Evolutionary conservation across 2,113 vertebrate genomes (phyloP).

Genomic region (Pleuronectes platessa): DNA sequence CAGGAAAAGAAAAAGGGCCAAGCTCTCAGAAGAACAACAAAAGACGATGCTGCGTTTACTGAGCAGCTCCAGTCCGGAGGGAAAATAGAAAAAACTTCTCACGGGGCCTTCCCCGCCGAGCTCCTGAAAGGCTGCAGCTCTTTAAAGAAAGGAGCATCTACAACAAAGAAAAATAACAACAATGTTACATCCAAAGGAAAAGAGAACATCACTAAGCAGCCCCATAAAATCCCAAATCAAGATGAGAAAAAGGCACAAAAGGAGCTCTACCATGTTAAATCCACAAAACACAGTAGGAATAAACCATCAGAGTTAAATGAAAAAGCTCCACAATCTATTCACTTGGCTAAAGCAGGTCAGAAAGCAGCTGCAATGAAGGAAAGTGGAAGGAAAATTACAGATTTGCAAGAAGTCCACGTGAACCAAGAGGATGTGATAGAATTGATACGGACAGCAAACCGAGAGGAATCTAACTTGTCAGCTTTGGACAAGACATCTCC

Average conservation of each 20-base stretch:
- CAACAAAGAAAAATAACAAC: constrained; percentile 20
- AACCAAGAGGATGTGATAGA: neutral
- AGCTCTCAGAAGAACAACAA: constrained; percentile 31
- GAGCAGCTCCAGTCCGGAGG: constrained; percentile 11
- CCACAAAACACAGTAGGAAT: constrained; percentile 23
- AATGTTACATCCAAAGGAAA: constrained; percentile 48
- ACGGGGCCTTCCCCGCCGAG: constrained; percentile 48
- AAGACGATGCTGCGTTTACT: constrained; percentile 39
- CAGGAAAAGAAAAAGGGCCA: constrained; percentile 45
- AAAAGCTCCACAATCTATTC: constrained; percentile 8
- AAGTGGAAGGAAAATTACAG: constrained; percentile 4
- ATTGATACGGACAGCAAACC: neutral
- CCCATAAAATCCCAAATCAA: constrained; percentile 2
- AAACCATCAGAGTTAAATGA: neutral
- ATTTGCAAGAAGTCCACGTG: constrained; percentile 16
- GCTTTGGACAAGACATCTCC: neutral
- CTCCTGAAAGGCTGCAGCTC: constrained; percentile 39
- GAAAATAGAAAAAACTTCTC: constrained; percentile 9
- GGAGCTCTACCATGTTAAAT: constrained; percentile 10
- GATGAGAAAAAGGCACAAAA: neutral
- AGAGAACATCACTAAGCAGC: constrained; percentile 45
- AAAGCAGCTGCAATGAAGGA: constrained; percentile 17
- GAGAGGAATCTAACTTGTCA: constrained; percentile 1
- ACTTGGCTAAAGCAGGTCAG: constrained; percentile 13
- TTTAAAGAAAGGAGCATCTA: constrained; percentile 27